These are phyloP conservation scores for Gopherus flavomarginatus DNA, from an alignment of 2,113 vertebrate species.

Conservation along the genomic window DNA sequence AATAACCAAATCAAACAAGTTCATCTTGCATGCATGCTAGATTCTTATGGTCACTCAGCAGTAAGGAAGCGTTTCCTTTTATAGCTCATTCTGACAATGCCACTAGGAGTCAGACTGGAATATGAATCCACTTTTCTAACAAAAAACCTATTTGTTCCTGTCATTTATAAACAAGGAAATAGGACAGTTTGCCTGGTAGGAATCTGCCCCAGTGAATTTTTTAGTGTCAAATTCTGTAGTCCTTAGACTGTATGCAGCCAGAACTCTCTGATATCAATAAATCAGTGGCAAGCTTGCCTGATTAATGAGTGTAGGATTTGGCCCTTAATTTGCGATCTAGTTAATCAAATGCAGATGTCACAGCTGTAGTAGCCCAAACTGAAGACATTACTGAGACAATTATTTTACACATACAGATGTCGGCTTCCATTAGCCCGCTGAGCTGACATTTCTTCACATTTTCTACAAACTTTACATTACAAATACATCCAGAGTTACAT, in stretches of 20 bases:
- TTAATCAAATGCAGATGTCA: neutral
- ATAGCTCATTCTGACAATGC: neutral
- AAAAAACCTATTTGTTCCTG: neutral
- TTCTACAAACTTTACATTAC: neutral
- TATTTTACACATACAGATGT: neutral
- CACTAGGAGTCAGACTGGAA: neutral
- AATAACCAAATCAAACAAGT: conserved; percentile 8
- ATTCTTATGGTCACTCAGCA: neutral
- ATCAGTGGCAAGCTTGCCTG: neutral
- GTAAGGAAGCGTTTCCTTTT: neutral
- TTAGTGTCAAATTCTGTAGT: neutral
- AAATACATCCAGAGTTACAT: neutral
- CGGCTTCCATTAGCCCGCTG: neutral
- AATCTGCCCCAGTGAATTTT: neutral
- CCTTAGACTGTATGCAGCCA: neutral
- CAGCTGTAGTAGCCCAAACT: fast-evolving
- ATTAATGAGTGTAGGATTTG: neutral
- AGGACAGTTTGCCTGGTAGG: neutral
- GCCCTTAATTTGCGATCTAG: neutral
- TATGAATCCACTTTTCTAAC: neutral
- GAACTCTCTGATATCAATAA: neutral
- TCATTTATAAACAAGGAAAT: conserved; percentile 13
- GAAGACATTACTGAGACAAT: neutral
- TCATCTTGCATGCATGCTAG: neutral
- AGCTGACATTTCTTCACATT: neutral